Evolutionary conservation across 2,113 vertebrate genomes (phyloP).

Genomic region (Lota lota): DNA sequence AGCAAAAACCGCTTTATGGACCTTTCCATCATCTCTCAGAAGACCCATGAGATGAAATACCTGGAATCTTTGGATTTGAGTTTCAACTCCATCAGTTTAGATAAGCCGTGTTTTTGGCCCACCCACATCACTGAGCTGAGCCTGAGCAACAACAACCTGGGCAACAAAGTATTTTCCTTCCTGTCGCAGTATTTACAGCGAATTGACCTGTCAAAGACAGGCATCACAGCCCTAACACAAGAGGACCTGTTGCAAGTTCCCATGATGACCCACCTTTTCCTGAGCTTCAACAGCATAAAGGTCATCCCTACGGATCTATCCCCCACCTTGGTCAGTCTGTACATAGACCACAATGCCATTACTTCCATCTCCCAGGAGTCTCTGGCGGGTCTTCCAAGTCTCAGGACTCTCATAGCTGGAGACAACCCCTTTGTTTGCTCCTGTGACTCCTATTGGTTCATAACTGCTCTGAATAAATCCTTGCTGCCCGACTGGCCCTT

Average conservation of each 20-base stretch:
- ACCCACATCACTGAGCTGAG: conserved; percentile 48
- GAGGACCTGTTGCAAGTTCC: conserved; percentile 36
- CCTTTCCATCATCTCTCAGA: conserved; percentile 49
- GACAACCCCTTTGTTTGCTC: conserved; percentile 62
- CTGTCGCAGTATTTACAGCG: conserved; percentile 53
- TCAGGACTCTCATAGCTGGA: conserved; percentile 50
- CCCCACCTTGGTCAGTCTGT: conserved; percentile 39
- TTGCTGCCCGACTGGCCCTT: conserved; percentile 60
- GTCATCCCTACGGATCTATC: conserved; percentile 39
- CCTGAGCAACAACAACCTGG: conserved; percentile 59
- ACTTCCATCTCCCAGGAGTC: conserved; percentile 34
- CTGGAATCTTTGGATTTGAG: conserved; percentile 61
- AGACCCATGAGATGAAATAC: conserved; percentile 46
- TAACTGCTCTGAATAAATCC: conserved; percentile 52
- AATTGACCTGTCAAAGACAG: conserved; percentile 63
- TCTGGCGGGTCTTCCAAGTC: conserved; percentile 35
- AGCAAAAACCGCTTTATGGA: conserved; percentile 58
- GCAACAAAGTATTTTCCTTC: conserved; percentile 47
- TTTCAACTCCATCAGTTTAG: conserved; percentile 53
- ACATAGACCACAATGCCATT: conserved; percentile 59
- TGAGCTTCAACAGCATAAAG: conserved; percentile 61
- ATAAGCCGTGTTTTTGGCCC: conserved; percentile 47
- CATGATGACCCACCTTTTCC: conserved; percentile 44
- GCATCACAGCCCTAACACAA: conserved; percentile 46
- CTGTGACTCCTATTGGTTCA: conserved; percentile 64